Base-by-base conservation (phyloP, 2,113 vertebrate genomes). In the Aix galericulata region DNA sequence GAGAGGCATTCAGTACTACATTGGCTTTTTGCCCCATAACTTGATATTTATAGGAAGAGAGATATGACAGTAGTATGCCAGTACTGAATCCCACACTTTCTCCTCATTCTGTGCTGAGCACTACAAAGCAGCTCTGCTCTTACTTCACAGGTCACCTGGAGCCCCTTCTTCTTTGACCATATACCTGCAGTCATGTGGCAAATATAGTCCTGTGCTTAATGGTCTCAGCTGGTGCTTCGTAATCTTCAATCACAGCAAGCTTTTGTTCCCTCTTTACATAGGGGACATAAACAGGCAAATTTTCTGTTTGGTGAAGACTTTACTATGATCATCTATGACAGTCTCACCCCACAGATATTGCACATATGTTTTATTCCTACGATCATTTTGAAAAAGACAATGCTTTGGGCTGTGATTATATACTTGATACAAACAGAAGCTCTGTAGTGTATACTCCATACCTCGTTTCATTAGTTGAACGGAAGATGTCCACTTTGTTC, bases 61-160 rank as follows among this genome's bases (percentile, higher is more conserved):
- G 8, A 17, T 31, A 13, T 6, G 7, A 29, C 3, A 38, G 67
- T 22, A 84, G 10, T 8, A 7, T 32, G 29, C 8, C 74, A 38
- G 27, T 14, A 64, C 13, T 4, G 1, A 71, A 78, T 52, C 25
- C 4, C n/a, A 38, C 0, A 0, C 27, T 56, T 56, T 56, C 64
- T 40, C 34, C 0, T 27, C 17, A 1, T 8, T 26, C 38, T 31
- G 27, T 7, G 46, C 32, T 13, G 22, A 53, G 73, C 5, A 0
- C 32, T 25, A 38, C 27, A 38, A 32, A 79, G 32, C 44, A 53
- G 29, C 32, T 63, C 40, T 46, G 44, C 74, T 59, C 13, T 2
- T 58, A 44, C 72, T 38, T 46, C 48, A 53, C 8, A 5, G 2
- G 11, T 13, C 50, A 52, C 50, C 50, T 52, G 23, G 23, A 52